Evolutionary conservation across 2,888 invertebrate species (phyloP), one percentile per base, ranked within the genome.

Genomic region (Platycheirus rosarum): DNA sequence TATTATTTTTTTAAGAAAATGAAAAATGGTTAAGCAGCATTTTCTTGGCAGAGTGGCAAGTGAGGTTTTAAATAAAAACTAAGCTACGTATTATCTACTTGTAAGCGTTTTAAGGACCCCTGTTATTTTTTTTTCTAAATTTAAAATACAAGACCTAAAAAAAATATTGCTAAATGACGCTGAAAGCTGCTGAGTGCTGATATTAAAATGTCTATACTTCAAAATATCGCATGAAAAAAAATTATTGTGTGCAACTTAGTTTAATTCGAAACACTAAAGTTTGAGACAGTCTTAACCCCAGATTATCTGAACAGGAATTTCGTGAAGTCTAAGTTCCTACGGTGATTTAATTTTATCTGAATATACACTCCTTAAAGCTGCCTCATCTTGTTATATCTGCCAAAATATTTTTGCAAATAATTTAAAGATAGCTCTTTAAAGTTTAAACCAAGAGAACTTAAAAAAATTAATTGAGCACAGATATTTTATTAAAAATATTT

Each of bases 41-140:
- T 60, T 48, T 48, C 13, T 68, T 71, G 76, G 48, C 76, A 69
- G 63, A 48, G 2, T 69, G 32, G 60, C 53, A 46, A 62, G 48
- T 65, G 66, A 71, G 51, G 35, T 29, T 60, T 57, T 44, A 14
- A 60, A 60, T 60, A 29, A 60, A 29, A 60, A 29, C 60, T 60
- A 60, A 29, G 44, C 60, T 60, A 60, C 44, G 29, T 29, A 32
- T 16, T 44, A 60, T 29, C 60, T 60, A 60, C 44, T 60, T 60
- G 20, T 60, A 60, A 60, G 57, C 57, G 57, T 42, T 57, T 57
- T 57, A 57, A 57, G 40, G 57, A 57, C 57, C 57, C 57, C 57
- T 57, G 23, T 42, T 37, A 42, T 40, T 42, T 57, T 57, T 14
- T 57, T 57, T 42, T 57, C 14, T 57, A 26, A 42, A 57, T 26